Evolutionary conservation across 2,888 invertebrate species (phyloP).

Genomic region (Odontomyia ornata): DNA sequence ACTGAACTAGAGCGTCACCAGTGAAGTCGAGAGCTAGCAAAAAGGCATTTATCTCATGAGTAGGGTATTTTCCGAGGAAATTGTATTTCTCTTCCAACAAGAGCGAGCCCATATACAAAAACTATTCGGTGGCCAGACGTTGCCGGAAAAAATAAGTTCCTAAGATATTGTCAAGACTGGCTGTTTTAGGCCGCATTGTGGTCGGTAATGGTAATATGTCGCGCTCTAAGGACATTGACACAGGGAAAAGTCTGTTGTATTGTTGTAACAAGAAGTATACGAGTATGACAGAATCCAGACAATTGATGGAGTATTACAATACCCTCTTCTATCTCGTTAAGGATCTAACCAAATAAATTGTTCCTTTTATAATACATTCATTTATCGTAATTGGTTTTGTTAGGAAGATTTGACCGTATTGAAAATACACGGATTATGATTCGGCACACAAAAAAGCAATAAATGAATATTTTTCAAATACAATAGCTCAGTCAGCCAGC

Average conservation of each 20-base stretch:
- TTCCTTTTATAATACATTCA: neutral
- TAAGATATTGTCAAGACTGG: neutral
- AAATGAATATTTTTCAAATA: neutral
- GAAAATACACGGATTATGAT: neutral
- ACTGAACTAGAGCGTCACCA: neutral
- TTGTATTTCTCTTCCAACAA: neutral
- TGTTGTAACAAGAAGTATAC: neutral
- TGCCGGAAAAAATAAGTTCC: neutral
- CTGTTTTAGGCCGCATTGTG: neutral
- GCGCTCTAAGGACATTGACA: constrained; percentile 13
- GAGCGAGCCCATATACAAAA: neutral
- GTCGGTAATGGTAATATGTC: constrained; percentile 1
- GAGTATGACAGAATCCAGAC: neutral
- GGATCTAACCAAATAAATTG: neutral
- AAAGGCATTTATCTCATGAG: neutral
- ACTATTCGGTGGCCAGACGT: neutral
- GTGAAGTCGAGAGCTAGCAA: too few relatives aligned
- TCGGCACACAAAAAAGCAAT: neutral
- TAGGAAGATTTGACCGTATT: neutral
- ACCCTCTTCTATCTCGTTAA: neutral
- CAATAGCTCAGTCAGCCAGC: neutral
- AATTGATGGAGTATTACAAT: neutral
- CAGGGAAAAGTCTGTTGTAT: neutral
- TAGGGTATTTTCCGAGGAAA: neutral
- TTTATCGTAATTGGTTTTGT: neutral